These are phyloP conservation scores for Flexamia atlantica DNA, from an alignment of 2,888 invertebrate species.

Conservation along the genomic window DNA sequence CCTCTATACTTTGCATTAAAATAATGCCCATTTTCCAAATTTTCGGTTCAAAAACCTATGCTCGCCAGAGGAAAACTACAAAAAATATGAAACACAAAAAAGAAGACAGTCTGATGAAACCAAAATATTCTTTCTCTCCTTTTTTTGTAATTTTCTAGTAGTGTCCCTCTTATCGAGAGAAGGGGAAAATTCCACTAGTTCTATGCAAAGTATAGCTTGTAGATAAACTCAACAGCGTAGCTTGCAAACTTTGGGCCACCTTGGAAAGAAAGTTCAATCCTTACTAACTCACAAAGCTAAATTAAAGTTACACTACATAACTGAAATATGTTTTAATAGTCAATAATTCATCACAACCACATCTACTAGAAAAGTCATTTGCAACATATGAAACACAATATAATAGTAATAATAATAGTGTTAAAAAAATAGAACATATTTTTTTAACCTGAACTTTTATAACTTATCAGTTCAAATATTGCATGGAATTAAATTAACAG, in stretches of 20 bases:
- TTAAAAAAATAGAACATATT: too few species aligned
- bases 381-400: too few species aligned
- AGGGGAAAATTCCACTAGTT: constrained; percentile 87
- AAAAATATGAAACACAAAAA: constrained; percentile 47
- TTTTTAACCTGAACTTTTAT: too few species aligned
- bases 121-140: constrained; percentile 14
- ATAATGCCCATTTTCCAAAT: constrained; percentile 88
- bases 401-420: too few species aligned
- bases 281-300: constrained; percentile 31
- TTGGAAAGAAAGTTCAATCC: constrained; percentile 66
- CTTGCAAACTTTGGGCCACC: constrained; percentile 66
- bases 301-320: not conserved
- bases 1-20: constrained; percentile 96
- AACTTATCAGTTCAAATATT: too few species aligned
- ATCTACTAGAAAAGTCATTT: too few species aligned
- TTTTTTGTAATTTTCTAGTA: constrained; percentile 48
- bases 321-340: too few species aligned
- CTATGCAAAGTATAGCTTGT: constrained; percentile 96
- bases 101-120: constrained; percentile 25
- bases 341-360: too few species aligned
- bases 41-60: constrained; percentile 42
- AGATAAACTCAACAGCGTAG: constrained; percentile 72
- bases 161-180: constrained; percentile 70
- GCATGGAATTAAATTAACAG: too few species aligned
- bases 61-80: constrained; percentile 58